These are phyloP conservation scores for Dolichallabes microphthalmus DNA, from an alignment of 2,113 vertebrate genomes.

Conservation along the genomic window DNA sequence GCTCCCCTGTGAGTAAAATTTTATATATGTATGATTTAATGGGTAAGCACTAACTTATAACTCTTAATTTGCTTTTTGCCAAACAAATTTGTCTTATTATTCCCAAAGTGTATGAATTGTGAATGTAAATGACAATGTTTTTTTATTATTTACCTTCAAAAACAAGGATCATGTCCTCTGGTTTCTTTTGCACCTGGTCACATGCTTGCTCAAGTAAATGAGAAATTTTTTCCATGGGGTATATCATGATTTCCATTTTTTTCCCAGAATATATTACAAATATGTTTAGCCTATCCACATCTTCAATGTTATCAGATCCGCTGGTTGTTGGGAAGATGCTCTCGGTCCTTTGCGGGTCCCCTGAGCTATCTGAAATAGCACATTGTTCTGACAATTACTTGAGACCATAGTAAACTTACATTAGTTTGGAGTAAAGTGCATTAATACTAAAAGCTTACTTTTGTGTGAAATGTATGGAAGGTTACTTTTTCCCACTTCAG, in stretches of 20 bases:
- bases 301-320: neutral
- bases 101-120: neutral
- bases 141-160: conserved; percentile 45
- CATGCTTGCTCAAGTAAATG: conserved; percentile 34
- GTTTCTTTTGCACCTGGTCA: conserved; percentile 20
- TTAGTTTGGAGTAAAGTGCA: neutral
- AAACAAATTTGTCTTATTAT: neutral
- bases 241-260: conserved; percentile 1
- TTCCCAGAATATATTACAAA: conserved; percentile 29
- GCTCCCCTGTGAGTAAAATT: no score
- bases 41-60: neutral
- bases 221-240: conserved; percentile 39
- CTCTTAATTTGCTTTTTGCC: neutral
- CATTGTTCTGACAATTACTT: neutral
- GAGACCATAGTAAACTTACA: neutral
- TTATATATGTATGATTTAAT: neutral
- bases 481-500: neutral
- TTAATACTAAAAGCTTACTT: neutral
- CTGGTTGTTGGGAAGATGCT: no score
- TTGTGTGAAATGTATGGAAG: neutral
- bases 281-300: conserved; percentile 41
- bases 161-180: conserved; percentile 35
- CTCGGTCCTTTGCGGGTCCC: neutral
- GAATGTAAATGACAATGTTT: neutral
- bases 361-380: neutral